Base-by-base conservation (phyloP, 2,797 vertebrate genomes). In the Anguilla megastoma region DNA sequence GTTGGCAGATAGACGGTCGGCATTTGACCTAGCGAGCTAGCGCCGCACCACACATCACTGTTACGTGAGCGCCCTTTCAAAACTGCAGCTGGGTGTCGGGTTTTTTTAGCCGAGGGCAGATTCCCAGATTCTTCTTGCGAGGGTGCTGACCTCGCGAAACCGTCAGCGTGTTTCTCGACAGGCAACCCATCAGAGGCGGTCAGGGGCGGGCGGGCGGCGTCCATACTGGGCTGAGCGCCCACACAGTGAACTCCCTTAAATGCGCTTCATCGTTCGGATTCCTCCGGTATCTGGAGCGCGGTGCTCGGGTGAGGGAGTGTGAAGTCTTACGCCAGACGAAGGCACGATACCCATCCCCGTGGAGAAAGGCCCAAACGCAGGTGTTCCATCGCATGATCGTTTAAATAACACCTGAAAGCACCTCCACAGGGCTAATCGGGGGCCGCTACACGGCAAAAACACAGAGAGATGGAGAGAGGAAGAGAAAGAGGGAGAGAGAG, bases 391-490 rank as follows among this genome's bases (percentile, higher is more conserved):
- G 8, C 45, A 24, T 2, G 76, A 80, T n/a, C n/a, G 41, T 24
- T 45, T 9, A 80, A 76, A 41, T 41, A 24, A 80, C 48, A 41
- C 48, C 48, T 45, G 48, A 80, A 80, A 24, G 41, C 14, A 48
- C 8, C 9, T 48, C 36, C 24, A 1, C 3, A 0, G 8, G 2
- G 66, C 66, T 7, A 91, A 71, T 84, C 94, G 94, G 90, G 82
- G 14, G 4, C 33, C 21, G 95, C 96, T 92, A 96, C 93, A 91
- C 93, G 90, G 36, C 50, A 84, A 21, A 33, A 16, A 63, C 33
- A 74, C 10, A 10, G 33, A 14, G 27, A 33, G 80, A 41, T 7
- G 30, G 54, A 86, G 86, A 86, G 71, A 63, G 14, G 0, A 27
- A 63, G 27, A 82, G 50, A 69, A 21, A 27, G 36, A 50, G 50